Conservation (phyloP, 2,113 vertebrate genomes). For the Camelus dromedarius region DNA sequence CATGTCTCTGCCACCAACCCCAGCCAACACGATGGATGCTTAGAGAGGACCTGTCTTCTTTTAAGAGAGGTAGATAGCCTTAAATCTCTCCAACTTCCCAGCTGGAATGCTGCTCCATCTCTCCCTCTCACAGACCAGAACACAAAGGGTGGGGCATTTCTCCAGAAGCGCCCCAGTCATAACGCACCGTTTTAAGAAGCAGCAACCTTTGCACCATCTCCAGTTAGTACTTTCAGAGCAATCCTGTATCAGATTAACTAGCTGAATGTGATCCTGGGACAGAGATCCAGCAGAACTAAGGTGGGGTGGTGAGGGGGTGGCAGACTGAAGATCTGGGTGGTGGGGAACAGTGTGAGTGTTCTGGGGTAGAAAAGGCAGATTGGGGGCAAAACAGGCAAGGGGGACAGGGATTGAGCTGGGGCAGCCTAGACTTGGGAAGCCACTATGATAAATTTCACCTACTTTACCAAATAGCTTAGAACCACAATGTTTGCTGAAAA, state of each 20-base stretch:
- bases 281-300: not conserved
- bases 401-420: not conserved
- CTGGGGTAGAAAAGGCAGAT: not conserved
- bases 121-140: not conserved
- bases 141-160: not conserved
- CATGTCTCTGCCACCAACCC: not conserved
- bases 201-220: constrained; percentile 36
- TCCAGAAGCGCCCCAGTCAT: not conserved
- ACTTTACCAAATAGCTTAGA: not conserved
- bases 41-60: not conserved
- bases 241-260: constrained; percentile 13
- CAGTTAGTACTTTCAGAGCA: constrained; percentile 7
- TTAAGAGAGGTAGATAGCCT: not conserved
- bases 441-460: not conserved
- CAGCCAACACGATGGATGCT: not conserved
- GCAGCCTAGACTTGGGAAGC: not conserved
- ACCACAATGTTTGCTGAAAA: not conserved
- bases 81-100: not conserved
- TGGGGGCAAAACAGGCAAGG: not conserved
- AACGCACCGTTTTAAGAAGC: constrained; percentile 38
- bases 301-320: not conserved
- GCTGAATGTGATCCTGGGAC: not conserved
- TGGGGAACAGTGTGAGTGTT: not conserved
- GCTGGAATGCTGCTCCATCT: not conserved
- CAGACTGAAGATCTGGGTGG: not conserved